Base-by-base conservation (phyloP, 1,140 invertebrate genomes). In the Cydia amplana region DNA sequence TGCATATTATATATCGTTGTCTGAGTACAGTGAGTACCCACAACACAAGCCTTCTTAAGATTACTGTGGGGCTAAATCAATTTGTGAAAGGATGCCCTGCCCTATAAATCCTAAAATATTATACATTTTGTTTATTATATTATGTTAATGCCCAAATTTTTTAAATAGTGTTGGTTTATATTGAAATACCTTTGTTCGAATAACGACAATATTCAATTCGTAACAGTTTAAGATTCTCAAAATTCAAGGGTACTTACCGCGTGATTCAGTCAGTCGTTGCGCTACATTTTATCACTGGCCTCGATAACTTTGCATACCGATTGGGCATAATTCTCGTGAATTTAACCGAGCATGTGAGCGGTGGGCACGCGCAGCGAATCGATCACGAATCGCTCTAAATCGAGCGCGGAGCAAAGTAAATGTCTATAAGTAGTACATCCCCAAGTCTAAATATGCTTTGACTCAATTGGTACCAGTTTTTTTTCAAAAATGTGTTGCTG, bases 291-390 rank as follows among this genome's bases (percentile, higher is more conserved):
- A 20, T 60, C 55, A 60, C 2, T 60, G 55, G 20, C 55, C 55
- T 60, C 55, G 55, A 60, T 60, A 60, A n/a, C 23, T 60, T 60
- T 23, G 55, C 55, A 60, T 60, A 60, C 55, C 55, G 55, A 60
- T 60, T 60, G 55, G 55, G n/a, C 55, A 60, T 12, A 60, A 23
- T 60, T 60, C 55, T 9, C 55, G 55, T 6, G 55, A 60, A 60
- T 60, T 60, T 23, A 60, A 60, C 1, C 55, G 55, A 20, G 20
- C 20, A 60, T 60, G 20, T 23, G 55, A 60, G 20, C 55, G 49
- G n/a, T 4, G 49, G 16, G 55, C 55, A 60, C 55, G 55, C 55
- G 55, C 55, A 23, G 18, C 10, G 18, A 23, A 60, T 60, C 55
- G 55, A 23, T 60, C 55, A 60, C 55, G 55, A 60, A 23, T 60